Conservation (phyloP, 37 sponge, comb jelly and placozoan genomes). For the Ephydatia muelleri region DNA sequence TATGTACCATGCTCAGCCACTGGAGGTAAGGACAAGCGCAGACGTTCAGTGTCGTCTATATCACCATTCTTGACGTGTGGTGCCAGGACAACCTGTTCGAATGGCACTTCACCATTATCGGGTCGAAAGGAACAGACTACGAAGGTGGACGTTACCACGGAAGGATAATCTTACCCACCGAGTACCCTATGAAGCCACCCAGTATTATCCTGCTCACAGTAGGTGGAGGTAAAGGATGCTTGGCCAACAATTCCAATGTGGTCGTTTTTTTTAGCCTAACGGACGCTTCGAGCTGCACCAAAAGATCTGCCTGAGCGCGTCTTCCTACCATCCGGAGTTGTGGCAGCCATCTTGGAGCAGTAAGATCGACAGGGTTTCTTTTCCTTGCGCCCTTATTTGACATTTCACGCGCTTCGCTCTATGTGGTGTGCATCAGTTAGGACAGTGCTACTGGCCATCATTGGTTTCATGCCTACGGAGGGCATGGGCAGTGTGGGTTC, state of each 20-base stretch:
- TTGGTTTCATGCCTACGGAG: constrained; percentile 97
- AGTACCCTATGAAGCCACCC: constrained; percentile 99
- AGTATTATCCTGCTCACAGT: constrained; percentile 92
- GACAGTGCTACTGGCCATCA: constrained; percentile 92
- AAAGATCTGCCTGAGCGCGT: constrained; percentile 97
- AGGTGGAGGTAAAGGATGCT: constrained; percentile 1
- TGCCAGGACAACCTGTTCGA: constrained; percentile 92
- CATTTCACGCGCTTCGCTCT: neutral
- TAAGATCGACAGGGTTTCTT: constrained; percentile 32
- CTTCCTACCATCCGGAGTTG: constrained; percentile 94
- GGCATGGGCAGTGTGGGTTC: constrained; percentile 94
- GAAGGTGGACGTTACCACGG: constrained; percentile 96
- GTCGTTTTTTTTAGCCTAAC: constrained; percentile 68
- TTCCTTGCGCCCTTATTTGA: neutral
- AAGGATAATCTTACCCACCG: constrained; percentile 88
- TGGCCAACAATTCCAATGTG: neutral
- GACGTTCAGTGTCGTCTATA: neutral
- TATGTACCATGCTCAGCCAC: constrained; percentile 88
- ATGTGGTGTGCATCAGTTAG: constrained; percentile 56
- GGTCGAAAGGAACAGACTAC: constrained; percentile 81
- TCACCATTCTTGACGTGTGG: neutral
- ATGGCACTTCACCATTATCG: constrained; percentile 98
- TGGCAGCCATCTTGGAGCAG: constrained; percentile 99
- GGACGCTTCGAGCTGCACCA: constrained; percentile 91
- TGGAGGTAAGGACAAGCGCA: constrained; percentile 62